phyloP scores from a whole-genome alignment of 2,797 vertebrate genomes.

The Enteromius trimaculatus region DNA sequence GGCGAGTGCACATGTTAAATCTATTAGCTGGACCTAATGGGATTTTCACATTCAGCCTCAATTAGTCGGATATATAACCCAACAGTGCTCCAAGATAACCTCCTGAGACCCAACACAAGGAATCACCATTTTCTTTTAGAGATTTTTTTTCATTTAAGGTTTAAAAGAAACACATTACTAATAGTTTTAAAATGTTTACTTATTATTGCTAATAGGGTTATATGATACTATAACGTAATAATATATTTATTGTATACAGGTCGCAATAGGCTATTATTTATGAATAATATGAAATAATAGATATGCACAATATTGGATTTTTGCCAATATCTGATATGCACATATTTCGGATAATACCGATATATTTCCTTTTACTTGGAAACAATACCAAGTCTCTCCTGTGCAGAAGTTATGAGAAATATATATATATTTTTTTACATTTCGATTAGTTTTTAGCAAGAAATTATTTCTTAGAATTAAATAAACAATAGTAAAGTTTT shows the following conservation, averaged over 20 bases:
- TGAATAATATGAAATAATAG: no score
- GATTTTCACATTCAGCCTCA: constrained; percentile 27
- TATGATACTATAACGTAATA: background rate
- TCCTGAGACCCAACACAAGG: background rate
- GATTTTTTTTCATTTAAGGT: background rate
- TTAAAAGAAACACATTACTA: background rate
- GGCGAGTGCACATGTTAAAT: constrained; percentile 27
- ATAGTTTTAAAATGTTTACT: background rate
- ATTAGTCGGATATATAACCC: constrained; percentile 21
- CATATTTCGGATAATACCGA: no score
- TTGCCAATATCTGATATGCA: no score
- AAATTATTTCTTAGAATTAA: no score
- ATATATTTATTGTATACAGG: background rate
- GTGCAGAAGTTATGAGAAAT: no score
- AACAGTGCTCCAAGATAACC: background rate
- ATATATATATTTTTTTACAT: no score
- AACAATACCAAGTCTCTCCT: no score
- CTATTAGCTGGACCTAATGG: constrained; percentile 34
- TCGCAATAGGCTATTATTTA: no score
- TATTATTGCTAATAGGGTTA: background rate
- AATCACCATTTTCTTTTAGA: background rate
- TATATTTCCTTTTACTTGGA: no score
- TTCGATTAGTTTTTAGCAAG: no score
- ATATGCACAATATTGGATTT: no score
- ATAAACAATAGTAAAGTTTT: no score